These are phyloP conservation scores for Goniozus legneri DNA, from an alignment of 1,140 invertebrate genomes.

Conservation along the genomic window DNA sequence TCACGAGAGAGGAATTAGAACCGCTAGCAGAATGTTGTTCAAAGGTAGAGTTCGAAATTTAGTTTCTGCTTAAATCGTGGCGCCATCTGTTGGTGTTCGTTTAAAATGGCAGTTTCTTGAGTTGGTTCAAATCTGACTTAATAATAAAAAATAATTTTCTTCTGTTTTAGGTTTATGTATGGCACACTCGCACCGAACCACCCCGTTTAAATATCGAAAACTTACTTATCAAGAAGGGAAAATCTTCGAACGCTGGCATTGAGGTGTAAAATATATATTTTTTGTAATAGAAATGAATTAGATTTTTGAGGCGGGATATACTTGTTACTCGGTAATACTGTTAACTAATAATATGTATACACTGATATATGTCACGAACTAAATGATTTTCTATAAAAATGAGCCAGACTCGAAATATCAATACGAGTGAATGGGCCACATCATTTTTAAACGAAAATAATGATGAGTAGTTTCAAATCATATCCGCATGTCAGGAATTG, in stretches of 20 bases:
- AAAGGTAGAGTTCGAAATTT: too few relatives aligned
- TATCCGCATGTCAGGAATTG: too few relatives aligned
- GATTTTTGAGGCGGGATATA: conserved; percentile 4
- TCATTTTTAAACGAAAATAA: too few relatives aligned
- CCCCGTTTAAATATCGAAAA: conserved; percentile 68
- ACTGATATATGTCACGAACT: too few relatives aligned
- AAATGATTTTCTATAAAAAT: too few relatives aligned
- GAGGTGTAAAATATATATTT: conserved; percentile 61
- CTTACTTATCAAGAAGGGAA: conserved; percentile 57
- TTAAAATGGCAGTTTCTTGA: too few relatives aligned
- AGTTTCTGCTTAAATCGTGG: not conserved
- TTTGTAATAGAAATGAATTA: conserved; percentile 6
- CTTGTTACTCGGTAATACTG: conserved; percentile 9
- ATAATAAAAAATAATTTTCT: too few relatives aligned
- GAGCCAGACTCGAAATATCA: too few relatives aligned
- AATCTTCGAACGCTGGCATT: conserved; percentile 65
- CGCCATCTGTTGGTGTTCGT: conserved; percentile 3
- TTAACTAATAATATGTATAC: conserved; percentile 2
- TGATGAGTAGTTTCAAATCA: too few relatives aligned
- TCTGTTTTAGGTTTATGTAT: conserved; percentile 89
- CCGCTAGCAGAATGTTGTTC: conserved; percentile 85
- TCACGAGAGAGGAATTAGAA: conserved; percentile 75
- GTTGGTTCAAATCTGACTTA: too few relatives aligned
- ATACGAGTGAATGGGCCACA: too few relatives aligned
- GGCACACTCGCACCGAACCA: conserved; percentile 93